Base-by-base conservation (phyloP, 2,888 invertebrate genomes). In the Cheilosia grossa region DNA sequence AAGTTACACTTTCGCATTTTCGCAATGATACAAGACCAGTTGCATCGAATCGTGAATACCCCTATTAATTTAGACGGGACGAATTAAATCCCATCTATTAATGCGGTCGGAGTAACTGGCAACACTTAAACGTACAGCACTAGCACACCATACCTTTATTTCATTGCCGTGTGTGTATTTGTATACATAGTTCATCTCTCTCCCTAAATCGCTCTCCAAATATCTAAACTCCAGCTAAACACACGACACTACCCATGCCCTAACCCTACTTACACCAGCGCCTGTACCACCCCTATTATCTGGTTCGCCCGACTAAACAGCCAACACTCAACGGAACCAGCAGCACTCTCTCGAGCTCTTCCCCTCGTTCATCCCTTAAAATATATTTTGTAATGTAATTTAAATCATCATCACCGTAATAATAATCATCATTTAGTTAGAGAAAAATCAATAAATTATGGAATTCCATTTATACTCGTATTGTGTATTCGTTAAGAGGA, bases 391-490 rank as follows among this genome's bases (percentile, higher is more conserved):
- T 87, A 87, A 88, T 88, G 85, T 82, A 87, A 88, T 88, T 87
- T 88, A 87, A 87, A 87, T 88, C 88, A 87, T 85, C 87, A 87
- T 85, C 80, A 80, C 79, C 83, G 74, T 66, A 74, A 79, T 87
- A 86, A 82, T 83, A 85, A 80, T 85, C 80, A 83, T 83, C 74
- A 85, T 85, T 85, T 72, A 72, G 72, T 72, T 79, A 79, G 83
- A 83, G 87, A 87, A 87, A 87, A 87, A 87, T 87, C 87, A 83
- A 87, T 87, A 87, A 87, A 87, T 87, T 87, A 87, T 87, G 75
- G 75, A 81, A 82, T 87, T 72, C 69, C 72, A 85, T 87, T 83
- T 87, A 72, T 75, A 66, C 37, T 37, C 37, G 37, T 80, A 44
- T 49, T 80, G 69, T 79, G 83, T 85, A 75, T 80, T 85, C 80